These are phyloP conservation scores for Piscicola geometra DNA, from an alignment of 2,888 invertebrate species.

Conservation along the genomic window DNA sequence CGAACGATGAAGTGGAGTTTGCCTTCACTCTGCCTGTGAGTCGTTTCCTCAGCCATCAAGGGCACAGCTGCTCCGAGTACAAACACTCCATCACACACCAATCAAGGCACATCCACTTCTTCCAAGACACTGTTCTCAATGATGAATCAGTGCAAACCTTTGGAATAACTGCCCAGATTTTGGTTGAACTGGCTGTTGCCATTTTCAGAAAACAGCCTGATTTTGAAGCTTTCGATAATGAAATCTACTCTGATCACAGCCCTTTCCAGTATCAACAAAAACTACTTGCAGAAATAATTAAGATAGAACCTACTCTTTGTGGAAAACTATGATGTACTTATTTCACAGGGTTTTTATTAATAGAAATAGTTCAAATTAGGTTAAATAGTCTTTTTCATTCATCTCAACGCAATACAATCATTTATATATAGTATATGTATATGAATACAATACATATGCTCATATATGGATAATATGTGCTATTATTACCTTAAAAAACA, in stretches of 20 bases:
- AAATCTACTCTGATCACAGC: background rate
- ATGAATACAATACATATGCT: no score
- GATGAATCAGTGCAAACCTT: conserved; percentile 44
- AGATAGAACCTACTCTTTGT: background rate
- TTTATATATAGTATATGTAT: no score
- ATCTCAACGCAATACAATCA: no score
- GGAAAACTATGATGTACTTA: conserved; percentile 23
- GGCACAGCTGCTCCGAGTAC: conserved; percentile 23
- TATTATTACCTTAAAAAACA: no score
- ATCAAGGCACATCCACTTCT: conserved; percentile 41
- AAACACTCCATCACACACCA: conserved; percentile 21
- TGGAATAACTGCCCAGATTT: conserved; percentile 48
- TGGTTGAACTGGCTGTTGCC: conserved; percentile 45
- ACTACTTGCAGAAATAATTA: background rate
- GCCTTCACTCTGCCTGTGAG: conserved; percentile 49
- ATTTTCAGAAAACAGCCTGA: conserved; percentile 35
- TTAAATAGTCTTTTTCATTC: no score
- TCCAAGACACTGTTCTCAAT: conserved; percentile 45
- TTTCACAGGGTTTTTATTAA: no score
- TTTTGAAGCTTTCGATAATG: conserved; percentile 26
- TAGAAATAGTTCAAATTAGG: no score
- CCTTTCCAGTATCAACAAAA: conserved; percentile 18
- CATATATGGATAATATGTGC: no score
- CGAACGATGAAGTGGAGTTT: conserved; percentile 50
- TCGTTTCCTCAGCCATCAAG: conserved; percentile 45